Evolutionary conservation across 2,113 vertebrate genomes (phyloP).

Genomic region (Rattus rattus): DNA sequence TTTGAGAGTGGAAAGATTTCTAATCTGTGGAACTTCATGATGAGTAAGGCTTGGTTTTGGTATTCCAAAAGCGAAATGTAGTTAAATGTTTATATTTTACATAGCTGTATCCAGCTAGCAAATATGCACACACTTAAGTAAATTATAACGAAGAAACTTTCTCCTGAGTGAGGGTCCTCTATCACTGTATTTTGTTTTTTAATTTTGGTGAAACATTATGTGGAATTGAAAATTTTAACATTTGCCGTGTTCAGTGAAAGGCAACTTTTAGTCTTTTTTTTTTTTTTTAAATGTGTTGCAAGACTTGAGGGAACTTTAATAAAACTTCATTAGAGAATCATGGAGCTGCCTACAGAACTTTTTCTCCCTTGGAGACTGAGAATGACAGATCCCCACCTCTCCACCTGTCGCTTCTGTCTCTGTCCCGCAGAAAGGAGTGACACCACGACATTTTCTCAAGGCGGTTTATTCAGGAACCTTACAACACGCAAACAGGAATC

Average conservation of each 20-base stretch:
- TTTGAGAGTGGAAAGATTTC: not conserved
- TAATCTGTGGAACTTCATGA: not conserved
- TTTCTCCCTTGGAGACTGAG: slow-evolving; percentile 52
- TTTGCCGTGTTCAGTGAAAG: slow-evolving; percentile 5
- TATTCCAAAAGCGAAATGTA: not conserved
- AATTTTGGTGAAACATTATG: slow-evolving; percentile 14
- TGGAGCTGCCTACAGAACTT: slow-evolving; percentile 54
- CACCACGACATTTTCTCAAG: too few relatives aligned
- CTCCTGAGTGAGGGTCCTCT: not conserved
- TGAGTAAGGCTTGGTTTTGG: not conserved
- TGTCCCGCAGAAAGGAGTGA: too few relatives aligned
- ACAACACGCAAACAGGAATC: too few relatives aligned
- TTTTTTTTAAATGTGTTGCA: slow-evolving; percentile 25
- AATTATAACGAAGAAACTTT: not conserved
- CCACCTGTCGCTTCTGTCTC: too few relatives aligned
- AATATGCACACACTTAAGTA: not conserved
- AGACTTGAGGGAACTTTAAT: not conserved
- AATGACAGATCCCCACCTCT: slow-evolving; percentile 33
- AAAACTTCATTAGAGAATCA: slow-evolving; percentile 47
- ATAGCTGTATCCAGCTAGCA: slow-evolving; percentile 6
- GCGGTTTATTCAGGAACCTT: too few relatives aligned
- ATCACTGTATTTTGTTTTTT: not conserved
- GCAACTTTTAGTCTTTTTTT: not conserved
- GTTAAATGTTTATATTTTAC: not conserved
- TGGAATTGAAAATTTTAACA: slow-evolving; percentile 11